Evolutionary conservation across 2,888 invertebrate species (phyloP).

Genomic region (Nomada goodeniana): DNA sequence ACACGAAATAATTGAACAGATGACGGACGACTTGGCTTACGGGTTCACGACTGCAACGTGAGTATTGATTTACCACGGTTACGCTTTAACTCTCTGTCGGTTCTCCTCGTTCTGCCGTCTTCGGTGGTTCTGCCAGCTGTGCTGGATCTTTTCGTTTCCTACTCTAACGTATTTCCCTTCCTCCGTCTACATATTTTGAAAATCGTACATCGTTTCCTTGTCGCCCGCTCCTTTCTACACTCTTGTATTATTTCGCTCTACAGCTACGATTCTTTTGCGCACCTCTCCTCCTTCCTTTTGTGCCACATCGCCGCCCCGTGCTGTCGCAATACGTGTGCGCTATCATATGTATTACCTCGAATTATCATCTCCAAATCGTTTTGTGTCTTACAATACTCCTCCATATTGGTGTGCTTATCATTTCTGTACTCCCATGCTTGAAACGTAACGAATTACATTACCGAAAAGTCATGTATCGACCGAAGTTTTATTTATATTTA

Average conservation of each 20-base stretch:
- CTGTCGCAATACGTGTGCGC: too few relatives aligned
- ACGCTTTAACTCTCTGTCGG: conserved; percentile 41
- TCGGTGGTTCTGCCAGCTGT: conserved; percentile 18
- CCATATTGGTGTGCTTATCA: too few relatives aligned
- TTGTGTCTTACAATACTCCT: too few relatives aligned
- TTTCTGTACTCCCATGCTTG: too few relatives aligned
- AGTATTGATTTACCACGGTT: conserved; percentile 79
- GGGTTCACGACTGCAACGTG: conserved; percentile 68
- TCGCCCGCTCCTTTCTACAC: not conserved
- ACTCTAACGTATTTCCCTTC: conserved; percentile 15
- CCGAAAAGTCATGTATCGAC: too few relatives aligned
- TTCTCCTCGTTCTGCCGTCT: conserved; percentile 39
- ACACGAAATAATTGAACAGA: conserved; percentile 38
- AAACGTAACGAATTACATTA: too few relatives aligned
- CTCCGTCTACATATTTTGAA: not conserved
- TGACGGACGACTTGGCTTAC: conserved; percentile 67
- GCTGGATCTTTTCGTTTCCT: not conserved
- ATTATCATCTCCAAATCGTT: too few relatives aligned
- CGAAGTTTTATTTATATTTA: too few relatives aligned
- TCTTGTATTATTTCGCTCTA: not conserved
- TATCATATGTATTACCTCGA: too few relatives aligned
- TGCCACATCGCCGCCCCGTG: not conserved
- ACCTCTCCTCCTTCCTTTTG: conserved; percentile 76
- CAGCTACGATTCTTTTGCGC: conserved; percentile 3
- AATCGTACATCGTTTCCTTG: conserved; percentile 2